These are phyloP conservation scores for Caenorhabditis sulstoni DNA, from an alignment of 2,888 invertebrate genomes.

Conservation along the genomic window DNA sequence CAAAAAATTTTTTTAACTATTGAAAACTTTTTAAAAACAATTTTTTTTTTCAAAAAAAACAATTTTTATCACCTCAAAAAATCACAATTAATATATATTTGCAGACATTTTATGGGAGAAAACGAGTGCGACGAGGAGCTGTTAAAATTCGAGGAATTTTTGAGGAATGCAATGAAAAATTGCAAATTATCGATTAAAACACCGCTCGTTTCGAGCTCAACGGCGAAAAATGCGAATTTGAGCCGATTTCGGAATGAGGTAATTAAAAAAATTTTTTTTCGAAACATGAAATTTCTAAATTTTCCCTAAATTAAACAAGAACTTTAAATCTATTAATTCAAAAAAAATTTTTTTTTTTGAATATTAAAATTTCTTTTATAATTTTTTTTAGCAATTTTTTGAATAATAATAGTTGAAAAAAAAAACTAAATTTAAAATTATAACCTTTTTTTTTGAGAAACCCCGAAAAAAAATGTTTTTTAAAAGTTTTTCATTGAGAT, in stretches of 20 bases:
- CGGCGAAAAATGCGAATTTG: not conserved
- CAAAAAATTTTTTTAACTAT: not conserved
- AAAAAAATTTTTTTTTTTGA: not conserved
- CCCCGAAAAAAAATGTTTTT: not conserved
- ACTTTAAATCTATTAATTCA: not conserved
- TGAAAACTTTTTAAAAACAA: not conserved
- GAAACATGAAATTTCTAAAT: too few species aligned
- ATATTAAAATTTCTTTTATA: too few species aligned
- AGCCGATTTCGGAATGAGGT: not conserved
- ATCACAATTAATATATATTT: constrained; percentile 5
- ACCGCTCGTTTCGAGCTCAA: constrained; percentile 5
- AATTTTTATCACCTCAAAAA: not conserved
- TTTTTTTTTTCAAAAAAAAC: not conserved
- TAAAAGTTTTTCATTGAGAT: not conserved
- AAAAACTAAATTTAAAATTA: not conserved
- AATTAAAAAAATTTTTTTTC: not conserved
- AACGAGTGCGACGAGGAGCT: constrained; percentile 11
- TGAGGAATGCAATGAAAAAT: constrained; percentile 16
- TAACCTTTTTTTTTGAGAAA: too few species aligned
- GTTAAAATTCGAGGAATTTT: constrained; percentile 13
- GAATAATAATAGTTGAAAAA: too few species aligned
- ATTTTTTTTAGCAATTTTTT: not conserved
- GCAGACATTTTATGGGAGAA: constrained; percentile 22
- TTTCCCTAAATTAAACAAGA: too few species aligned
- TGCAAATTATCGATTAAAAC: constrained; percentile 9